Base-by-base conservation (phyloP, 2,888 invertebrate species). In the Amphiduros pacificus region DNA sequence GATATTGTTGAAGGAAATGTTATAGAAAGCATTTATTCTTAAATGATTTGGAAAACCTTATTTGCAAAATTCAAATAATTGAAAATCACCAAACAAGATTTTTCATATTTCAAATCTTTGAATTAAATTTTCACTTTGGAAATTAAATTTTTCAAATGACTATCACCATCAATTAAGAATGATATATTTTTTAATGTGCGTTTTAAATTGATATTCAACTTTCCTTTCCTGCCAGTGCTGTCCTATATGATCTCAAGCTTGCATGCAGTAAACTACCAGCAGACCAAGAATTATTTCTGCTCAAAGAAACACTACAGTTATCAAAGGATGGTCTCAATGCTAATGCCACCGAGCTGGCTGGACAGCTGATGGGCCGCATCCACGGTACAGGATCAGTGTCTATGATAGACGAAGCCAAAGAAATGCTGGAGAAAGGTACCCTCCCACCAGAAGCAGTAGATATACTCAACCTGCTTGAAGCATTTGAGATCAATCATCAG, bases 241-340 rank as follows among this genome's bases (percentile, higher is more conserved):
- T 75, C 5, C 41, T 74, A 49, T 64, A 69, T 20, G 76, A 76
- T 60, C 67, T 71, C 28, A 62, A 62, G 26, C 31, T 61, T 14
- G 73, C 73, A 0, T 63, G 63, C 22, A 61, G 64, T 17, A 61
- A 50, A 5, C 70, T 71, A 36, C 66, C 65, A 9, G 50, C 60
- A 20, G 74, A 75, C 58, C 44, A 61, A 44, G 70, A 68, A n/a
- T 51, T 75, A 14, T 58, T 61, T 2, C 9, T 65, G 14, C 52
- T 75, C 11, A 58, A 60, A 9, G 71, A 75, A 32, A 64, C 70
- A 1, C 62, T 77, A 14, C 71, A 72, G 60, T 63, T 77, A 24
- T 73, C 74, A 1, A 71, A 75, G 62, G 66, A 71, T 61, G 73
- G 72, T 5, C 61, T 75, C 24, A 51, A 60, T 6, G 62, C 65